Percentiles rank a stretch among this genome's conserved stretches.
These are phyloP conservation scores for Bubo scandiacus DNA, from an alignment of 2,113 vertebrate genomes.

Conservation along the genomic window DNA sequence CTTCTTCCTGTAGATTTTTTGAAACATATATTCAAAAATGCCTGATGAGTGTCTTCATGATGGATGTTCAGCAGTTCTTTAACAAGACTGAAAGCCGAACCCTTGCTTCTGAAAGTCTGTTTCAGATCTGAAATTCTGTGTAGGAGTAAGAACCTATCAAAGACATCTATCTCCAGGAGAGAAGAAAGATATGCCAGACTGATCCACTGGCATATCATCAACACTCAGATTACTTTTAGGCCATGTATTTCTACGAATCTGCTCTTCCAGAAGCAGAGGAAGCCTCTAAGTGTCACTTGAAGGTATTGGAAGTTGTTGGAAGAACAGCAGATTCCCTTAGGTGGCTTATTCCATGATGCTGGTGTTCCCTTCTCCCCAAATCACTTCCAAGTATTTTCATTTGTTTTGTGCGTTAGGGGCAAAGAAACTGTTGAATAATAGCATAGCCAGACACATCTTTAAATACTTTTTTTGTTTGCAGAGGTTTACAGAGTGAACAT, in stretches of 20 bases:
- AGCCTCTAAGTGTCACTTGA: neutral
- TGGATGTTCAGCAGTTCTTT: neutral
- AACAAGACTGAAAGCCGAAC: neutral
- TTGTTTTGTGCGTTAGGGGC: neutral
- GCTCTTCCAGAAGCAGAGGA: neutral
- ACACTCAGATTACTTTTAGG: neutral
- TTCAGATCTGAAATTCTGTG: neutral
- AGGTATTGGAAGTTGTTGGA: neutral
- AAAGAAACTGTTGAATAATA: neutral
- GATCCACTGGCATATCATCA: neutral
- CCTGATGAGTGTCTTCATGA: neutral
- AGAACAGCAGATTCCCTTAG: neutral
- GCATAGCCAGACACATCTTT: neutral
- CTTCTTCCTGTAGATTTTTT: neutral
- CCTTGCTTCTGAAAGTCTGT: neutral
- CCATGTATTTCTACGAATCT: neutral
- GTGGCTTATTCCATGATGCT: neutral
- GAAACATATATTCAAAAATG: neutral
- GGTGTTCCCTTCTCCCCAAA: neutral
- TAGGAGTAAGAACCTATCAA: neutral
- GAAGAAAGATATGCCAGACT: neutral
- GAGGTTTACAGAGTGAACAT: neutral
- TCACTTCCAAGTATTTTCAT: neutral
- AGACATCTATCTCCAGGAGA: neutral
- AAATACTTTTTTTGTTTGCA: neutral